These are phyloP conservation scores for Synergus japonicus DNA, from an alignment of 2,888 invertebrate species.

Conservation along the genomic window DNA sequence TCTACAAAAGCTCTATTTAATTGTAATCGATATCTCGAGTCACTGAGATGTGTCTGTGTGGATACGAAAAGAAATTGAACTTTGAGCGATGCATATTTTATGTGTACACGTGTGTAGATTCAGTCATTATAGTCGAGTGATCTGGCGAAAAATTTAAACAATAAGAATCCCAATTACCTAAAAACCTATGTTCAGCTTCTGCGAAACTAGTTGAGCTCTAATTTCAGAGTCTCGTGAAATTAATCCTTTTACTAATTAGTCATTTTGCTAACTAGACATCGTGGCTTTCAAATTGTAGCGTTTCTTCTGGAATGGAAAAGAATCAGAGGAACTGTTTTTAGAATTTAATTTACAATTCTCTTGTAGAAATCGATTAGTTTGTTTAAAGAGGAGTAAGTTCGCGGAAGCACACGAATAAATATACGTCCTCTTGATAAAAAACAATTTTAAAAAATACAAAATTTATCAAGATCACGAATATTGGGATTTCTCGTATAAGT, in stretches of 20 bases:
- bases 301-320: slow-evolving; percentile 16
- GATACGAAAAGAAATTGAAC: slow-evolving; percentile 29
- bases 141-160: slow-evolving; percentile 7
- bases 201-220: slow-evolving; percentile 17
- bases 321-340: slow-evolving; percentile 21
- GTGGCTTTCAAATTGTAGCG: slow-evolving; percentile 36
- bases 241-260: slow-evolving; percentile 15
- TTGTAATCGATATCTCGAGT: background rate
- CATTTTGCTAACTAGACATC: slow-evolving; percentile 27
- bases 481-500: slow-evolving; percentile 36
- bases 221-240: slow-evolving; percentile 9
- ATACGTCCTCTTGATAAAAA: slow-evolving; percentile 20
- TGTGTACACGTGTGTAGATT: slow-evolving; percentile 37
- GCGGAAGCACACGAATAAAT: slow-evolving; percentile 19
- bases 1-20: background rate
- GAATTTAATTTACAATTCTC: background rate
- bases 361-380: slow-evolving; percentile 37
- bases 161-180: background rate
- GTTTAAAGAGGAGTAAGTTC: slow-evolving; percentile 27
- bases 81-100: slow-evolving; percentile 20
- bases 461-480: slow-evolving; percentile 24
- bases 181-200: slow-evolving; percentile 36
- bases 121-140: slow-evolving; percentile 18
- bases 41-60: slow-evolving; percentile 27
- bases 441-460: background rate